A percentile compares a stretch with the other conserved stretches of the same genome.
Evolutionary conservation across 2,888 invertebrate genomes (phyloP).

Genomic region (Zhengitettix transpicula): DNA sequence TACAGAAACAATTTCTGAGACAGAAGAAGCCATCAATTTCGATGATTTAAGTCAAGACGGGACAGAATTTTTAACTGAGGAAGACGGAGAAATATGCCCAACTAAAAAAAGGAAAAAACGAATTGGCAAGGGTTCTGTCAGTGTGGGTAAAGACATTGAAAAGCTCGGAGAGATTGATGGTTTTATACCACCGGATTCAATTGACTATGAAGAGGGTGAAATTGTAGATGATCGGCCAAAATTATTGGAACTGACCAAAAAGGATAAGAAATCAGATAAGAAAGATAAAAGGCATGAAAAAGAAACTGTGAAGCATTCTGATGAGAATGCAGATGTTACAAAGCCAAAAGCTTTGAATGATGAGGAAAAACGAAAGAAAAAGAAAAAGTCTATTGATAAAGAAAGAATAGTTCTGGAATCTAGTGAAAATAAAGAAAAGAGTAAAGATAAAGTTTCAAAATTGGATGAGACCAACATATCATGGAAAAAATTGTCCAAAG

Average conservation of each 20-base stretch:
- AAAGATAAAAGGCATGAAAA: constrained; percentile 19
- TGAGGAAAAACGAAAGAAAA: constrained; percentile 29
- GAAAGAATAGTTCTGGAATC: constrained; percentile 7
- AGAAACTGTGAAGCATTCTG: constrained; percentile 17
- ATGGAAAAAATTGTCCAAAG: constrained; percentile 69
- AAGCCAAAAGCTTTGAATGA: constrained; percentile 3
- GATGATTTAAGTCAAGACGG: constrained; percentile 25
- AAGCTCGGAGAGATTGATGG: constrained; percentile 4
- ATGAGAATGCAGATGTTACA: constrained; percentile 17
- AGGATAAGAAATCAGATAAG: constrained; percentile 13
- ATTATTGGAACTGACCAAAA: constrained; percentile 22
- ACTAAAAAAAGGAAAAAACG: constrained; percentile 11
- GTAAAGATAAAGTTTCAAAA: constrained; percentile 29
- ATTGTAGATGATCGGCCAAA: constrained; percentile 30
- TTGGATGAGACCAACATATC: constrained; percentile 28
- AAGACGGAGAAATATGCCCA: constrained; percentile 10
- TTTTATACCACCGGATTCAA: not conserved
- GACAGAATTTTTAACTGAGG: constrained; percentile 8
- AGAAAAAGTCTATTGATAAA: constrained; percentile 20
- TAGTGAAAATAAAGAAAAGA: constrained; percentile 24
- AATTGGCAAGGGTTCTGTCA: constrained; percentile 1
- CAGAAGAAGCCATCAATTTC: constrained; percentile 47
- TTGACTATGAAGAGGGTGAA: constrained; percentile 38
- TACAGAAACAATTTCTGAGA: constrained; percentile 59
- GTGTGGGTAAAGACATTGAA: constrained; percentile 14